Evolutionary conservation across 2,797 vertebrate genomes (phyloP), one percentile per base, ranked within the genome.

Genomic region (Coregonus sp.): DNA sequence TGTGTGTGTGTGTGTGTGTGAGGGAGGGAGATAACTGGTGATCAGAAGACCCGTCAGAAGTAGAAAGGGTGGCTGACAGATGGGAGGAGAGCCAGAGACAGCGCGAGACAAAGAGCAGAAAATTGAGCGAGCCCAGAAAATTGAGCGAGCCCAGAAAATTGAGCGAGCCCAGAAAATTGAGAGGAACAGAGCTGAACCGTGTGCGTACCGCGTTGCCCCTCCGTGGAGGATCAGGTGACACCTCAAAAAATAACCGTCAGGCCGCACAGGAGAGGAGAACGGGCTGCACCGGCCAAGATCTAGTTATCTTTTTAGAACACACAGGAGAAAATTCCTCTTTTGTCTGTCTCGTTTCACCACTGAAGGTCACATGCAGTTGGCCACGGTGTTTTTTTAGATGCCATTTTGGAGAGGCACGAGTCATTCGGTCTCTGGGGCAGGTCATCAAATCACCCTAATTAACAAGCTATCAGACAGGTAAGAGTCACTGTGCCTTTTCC

Each of bases 101-200:
- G 87, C 79, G 78, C 33, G 85, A 88, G 86, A 92, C 81, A 85
- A 89, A 84, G 78, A 87, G 85, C 85, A 86, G 86, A 86, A 92
- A 90, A 93, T 89, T 93, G 89, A 85, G 89, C 87, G 86, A 86
- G 91, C 86, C 88, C 81, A 87, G 88, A 87, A 92, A 92, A 93
- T 85, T 88, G 85, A 87, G 88, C 85, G 25, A 88, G 85, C 31
- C 31, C 31, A 33, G 31, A 33, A 92, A 89, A 89, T 88, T 82
- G 89, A 92, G 89, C 85, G 86, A 86, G 91, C 86, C 88, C 80
- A 86, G 88, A 86, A 92, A 92, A 93, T 85, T 82, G 88, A 92
- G 89, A 84, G 40, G 9, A 86, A 83, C 80, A 85, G 82, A 88
- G 86, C 87, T 77, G 80, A 86, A 82, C 82, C 73, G 76, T 68